Evolutionary conservation across 2,113 vertebrate genomes (phyloP), one percentile per base, ranked within the genome.

Genomic region (Agapornis roseicollis): DNA sequence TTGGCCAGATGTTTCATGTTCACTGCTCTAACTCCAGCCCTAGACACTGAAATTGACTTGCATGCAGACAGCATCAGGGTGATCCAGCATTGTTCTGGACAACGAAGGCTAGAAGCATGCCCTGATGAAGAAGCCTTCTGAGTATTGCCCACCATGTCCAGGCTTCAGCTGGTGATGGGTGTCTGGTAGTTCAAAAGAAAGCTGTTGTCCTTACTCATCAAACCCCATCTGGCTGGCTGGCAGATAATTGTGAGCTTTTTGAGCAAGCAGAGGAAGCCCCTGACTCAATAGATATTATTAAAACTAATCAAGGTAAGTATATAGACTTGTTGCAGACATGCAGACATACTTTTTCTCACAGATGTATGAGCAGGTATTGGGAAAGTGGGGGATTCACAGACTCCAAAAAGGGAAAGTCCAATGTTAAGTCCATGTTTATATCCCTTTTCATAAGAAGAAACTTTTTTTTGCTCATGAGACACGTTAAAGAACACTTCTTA

Each of bases 61-160:
- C 3, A 2, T 2, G 16, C 2, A 2, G 31, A 9, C 33, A 28
- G 22, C 33, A 37, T 9, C 60, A 9, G 56, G 29, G 60, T 3
- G 5, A n/a, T 42, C 18, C 50, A 11, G 24, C 11, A 2, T 24
- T 70, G 44, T 31, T 80, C 49, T 80, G 56, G 61, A n/a, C 7
- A 24, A 33, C 24, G 17, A 11, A 10, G 17, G 13, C 31, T 66
- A 41, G 70, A 50, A 78, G 17, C 1, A 2, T 1, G 6, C 13
- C 7, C n/a, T 31, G 10, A 70, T 52, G 35, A 70, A 39, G 12
- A 33, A 24, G 11, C 18, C 7, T 31, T 58, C 17, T 29, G 27
- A 27, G 11, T 61, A 4, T 65, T 76, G 39, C 11, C 16, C 13
- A 5, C 3, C 6, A 13, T 35, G 46, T 49, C 29, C n/a, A 14